phyloP scores from a whole-genome alignment of 2,113 vertebrate species.

The Pterocles gutturalis region DNA sequence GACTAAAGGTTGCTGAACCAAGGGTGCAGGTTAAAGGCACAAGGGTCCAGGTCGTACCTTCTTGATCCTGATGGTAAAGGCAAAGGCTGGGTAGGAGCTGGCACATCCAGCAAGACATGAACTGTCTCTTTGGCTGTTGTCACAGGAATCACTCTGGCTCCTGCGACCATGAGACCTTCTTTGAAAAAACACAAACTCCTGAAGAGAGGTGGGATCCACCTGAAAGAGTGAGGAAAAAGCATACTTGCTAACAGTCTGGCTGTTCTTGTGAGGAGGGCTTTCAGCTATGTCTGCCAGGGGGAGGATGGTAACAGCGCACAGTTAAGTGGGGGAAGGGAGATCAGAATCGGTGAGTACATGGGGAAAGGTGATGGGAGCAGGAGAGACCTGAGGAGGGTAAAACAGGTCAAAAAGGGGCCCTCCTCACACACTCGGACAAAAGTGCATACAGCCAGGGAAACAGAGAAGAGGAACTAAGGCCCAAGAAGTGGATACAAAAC shows the following conservation, averaged over 20 bases:
- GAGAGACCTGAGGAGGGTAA: neutral
- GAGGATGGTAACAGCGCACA: neutral
- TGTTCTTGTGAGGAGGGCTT: neutral
- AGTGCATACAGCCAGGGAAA: neutral
- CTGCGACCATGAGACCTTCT: neutral
- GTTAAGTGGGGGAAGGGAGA: neutral
- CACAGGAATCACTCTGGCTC: neutral
- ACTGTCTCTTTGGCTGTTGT: neutral
- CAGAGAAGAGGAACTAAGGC: neutral
- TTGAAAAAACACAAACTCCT: neutral
- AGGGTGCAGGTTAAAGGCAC: neutral
- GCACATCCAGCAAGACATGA: neutral
- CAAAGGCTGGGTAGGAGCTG: neutral
- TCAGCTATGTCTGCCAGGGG: neutral
- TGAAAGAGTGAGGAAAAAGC: neutral
- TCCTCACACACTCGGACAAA: neutral
- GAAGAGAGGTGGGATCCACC: neutral
- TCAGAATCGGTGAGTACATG: neutral
- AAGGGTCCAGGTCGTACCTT: neutral
- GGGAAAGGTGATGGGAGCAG: neutral
- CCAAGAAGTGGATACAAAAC: neutral
- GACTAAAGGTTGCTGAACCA: neutral
- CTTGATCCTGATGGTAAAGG: neutral
- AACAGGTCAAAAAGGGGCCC: neutral
- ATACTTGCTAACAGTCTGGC: neutral